Evolutionary conservation across 2,888 invertebrate genomes (phyloP).

Genomic region (Meteorus colon): DNA sequence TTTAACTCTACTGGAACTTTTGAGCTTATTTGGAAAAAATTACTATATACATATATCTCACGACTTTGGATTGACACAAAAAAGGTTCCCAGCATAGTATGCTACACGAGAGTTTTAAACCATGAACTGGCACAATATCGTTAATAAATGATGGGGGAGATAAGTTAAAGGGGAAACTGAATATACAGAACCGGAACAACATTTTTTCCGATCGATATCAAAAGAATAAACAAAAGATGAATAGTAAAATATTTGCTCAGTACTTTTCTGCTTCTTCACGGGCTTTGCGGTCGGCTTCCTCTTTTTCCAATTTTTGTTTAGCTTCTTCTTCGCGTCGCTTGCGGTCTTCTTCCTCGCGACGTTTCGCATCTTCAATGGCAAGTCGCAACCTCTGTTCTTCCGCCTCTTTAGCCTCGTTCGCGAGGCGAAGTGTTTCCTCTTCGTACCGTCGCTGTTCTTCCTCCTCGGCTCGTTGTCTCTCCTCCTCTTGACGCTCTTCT

Average conservation of each 20-base stretch:
- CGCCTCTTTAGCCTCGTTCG: slow-evolving; percentile 85
- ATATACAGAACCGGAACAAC: no score
- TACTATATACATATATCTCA: no score
- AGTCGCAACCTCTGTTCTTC: slow-evolving; percentile 89
- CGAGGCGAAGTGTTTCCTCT: slow-evolving; percentile 85
- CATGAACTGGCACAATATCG: no score
- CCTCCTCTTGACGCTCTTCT: slow-evolving; percentile 83
- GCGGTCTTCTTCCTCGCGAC: slow-evolving; percentile 85
- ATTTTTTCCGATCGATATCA: no score
- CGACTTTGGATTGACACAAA: no score
- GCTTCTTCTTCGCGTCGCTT: slow-evolving; percentile 81
- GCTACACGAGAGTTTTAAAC: no score
- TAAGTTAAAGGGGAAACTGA: no score
- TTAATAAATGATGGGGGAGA: background rate
- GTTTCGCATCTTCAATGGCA: slow-evolving; percentile 82
- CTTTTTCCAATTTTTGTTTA: slow-evolving; percentile 79
- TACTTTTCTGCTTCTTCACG: slow-evolving; percentile 88
- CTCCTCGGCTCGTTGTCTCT: slow-evolving; percentile 84
- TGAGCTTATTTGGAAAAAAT: no score
- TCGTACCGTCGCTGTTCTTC: slow-evolving; percentile 88
- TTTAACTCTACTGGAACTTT: no score
- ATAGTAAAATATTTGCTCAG: slow-evolving; percentile 39
- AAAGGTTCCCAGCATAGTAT: no score
- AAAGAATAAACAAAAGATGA: no score
- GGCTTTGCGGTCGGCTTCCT: slow-evolving; percentile 86